phyloP scores from a whole-genome alignment of 2,797 vertebrate genomes.

The Spinus olivaceus region DNA sequence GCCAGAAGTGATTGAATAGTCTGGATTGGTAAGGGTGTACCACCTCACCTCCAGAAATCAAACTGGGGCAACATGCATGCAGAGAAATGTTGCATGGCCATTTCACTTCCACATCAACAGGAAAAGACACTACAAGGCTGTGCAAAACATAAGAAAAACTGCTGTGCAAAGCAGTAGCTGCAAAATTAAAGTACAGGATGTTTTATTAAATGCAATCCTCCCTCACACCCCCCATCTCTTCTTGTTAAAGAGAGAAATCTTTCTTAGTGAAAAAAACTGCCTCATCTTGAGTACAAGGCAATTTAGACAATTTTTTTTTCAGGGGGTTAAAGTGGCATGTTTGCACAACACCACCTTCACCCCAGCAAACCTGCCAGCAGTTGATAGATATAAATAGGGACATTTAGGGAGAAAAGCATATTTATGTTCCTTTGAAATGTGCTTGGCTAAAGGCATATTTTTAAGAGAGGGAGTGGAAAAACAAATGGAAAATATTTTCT shows the following conservation, averaged over 20 bases:
- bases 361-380: slow-evolving; percentile 15
- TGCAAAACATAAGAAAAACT: background rate
- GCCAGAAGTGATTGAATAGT: background rate
- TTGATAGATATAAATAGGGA: slow-evolving; percentile 15
- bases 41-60: background rate
- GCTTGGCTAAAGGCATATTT: slow-evolving; percentile 56
- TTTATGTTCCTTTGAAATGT: slow-evolving; percentile 51
- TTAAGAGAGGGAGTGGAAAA: slow-evolving; percentile 55
- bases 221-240: background rate
- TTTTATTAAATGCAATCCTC: background rate
- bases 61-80: background rate
- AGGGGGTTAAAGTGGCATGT: slow-evolving; percentile 1
- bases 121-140: background rate
- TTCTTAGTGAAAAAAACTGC: background rate
- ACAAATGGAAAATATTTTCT: slow-evolving; percentile 61
- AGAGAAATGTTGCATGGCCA: background rate
- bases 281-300: background rate
- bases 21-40: background rate
- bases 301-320: background rate
- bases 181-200: background rate
- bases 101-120: background rate
- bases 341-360: background rate
- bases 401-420: slow-evolving; percentile 13
- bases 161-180: background rate
- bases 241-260: background rate